A percentile compares a stretch with the other conserved stretches of the same genome.
Evolutionary conservation across 2,113 vertebrate species (phyloP).

Genomic region (Bucco capensis): DNA sequence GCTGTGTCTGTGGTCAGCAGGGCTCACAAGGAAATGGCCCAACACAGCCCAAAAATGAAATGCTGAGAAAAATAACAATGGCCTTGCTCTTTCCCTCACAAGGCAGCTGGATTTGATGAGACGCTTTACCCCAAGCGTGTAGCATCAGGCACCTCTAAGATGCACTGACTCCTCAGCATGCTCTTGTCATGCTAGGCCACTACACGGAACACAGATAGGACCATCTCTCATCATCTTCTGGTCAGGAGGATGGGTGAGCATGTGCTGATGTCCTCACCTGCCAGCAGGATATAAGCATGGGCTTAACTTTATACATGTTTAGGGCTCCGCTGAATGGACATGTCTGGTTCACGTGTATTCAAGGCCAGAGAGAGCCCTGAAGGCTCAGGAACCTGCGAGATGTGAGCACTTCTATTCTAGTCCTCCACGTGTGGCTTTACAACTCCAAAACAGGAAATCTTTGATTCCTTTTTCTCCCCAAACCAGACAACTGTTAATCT

Average conservation of each 20-base stretch:
- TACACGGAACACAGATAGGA: background rate
- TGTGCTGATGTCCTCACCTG: background rate
- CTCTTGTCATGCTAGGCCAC: background rate
- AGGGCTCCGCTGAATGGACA: background rate
- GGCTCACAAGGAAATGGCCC: rapidly evolving
- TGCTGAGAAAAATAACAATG: background rate
- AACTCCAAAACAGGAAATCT: constrained; percentile 31
- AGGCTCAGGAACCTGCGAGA: background rate
- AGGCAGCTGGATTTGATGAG: background rate
- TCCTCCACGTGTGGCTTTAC: background rate
- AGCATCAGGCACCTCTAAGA: background rate
- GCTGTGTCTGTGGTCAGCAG: background rate
- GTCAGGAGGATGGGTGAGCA: background rate
- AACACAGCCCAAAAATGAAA: background rate
- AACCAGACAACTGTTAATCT: background rate
- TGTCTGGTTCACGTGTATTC: background rate
- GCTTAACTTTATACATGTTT: background rate
- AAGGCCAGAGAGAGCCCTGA: background rate
- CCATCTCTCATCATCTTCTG: background rate
- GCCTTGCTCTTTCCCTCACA: background rate
- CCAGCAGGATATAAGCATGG: background rate
- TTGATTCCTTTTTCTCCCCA: background rate
- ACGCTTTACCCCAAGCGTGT: background rate
- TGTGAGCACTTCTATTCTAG: background rate
- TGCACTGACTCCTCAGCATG: rapidly evolving